Conservation (phyloP, 2,888 invertebrate species). For the Ferdinandea cuprea region DNA sequence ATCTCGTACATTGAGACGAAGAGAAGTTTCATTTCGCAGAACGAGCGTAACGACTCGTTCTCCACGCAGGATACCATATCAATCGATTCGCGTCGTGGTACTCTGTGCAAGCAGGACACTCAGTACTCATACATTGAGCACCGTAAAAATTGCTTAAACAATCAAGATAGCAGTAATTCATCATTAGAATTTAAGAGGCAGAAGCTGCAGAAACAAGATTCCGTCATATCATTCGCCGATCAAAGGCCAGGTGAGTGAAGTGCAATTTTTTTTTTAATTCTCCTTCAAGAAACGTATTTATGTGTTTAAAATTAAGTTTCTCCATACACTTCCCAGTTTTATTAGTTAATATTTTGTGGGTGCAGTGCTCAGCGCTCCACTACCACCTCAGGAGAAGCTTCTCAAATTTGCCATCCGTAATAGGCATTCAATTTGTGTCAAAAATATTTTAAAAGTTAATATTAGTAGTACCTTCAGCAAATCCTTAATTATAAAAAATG, state of each 20-base stretch:
- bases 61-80: slow-evolving; percentile 81
- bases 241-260: slow-evolving; percentile 80
- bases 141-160: slow-evolving; percentile 68
- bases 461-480: no score
- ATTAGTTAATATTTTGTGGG: no score
- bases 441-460: no score
- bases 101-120: slow-evolving; percentile 78
- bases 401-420: no score
- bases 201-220: slow-evolving; percentile 83
- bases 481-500: no score
- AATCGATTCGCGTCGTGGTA: slow-evolving; percentile 80
- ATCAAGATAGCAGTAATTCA: slow-evolving; percentile 77
- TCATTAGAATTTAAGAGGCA: slow-evolving; percentile 81
- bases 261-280: not conserved
- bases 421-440: no score
- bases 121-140: slow-evolving; percentile 78
- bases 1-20: slow-evolving; percentile 83
- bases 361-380: no score
- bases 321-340: not conserved
- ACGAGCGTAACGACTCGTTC: slow-evolving; percentile 78
- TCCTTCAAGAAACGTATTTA: not conserved
- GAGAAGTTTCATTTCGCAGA: slow-evolving; percentile 77
- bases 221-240: slow-evolving; percentile 83
- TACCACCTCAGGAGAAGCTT: no score
- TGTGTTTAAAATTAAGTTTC: not conserved